Evolutionary conservation across 2,888 invertebrate species (phyloP), one percentile per base, ranked within the genome.

Genomic region (Orthosia gracilis): DNA sequence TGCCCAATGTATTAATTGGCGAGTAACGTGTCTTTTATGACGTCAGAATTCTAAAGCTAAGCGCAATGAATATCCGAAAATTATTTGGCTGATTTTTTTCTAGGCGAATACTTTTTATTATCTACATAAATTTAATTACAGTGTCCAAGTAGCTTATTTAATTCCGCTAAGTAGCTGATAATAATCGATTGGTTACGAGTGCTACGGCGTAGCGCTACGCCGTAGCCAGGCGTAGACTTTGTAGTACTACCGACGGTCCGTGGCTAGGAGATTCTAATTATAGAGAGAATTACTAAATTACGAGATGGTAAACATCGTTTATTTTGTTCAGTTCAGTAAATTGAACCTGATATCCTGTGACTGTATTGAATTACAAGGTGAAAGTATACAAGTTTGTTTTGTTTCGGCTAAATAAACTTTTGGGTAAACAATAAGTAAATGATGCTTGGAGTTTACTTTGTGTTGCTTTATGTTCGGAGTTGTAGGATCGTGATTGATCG

Each of bases 331-430:
- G 31, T 54, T 49, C 49, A 50, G 13, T 55, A 57, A 80, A 66
- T 75, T 75, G 31, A 80, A 59, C 62, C 54, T 58, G 70, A 82
- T 82, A 77, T 52, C 64, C 57, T 50, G 63, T n/a, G 57, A 66
- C 31, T 66, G 68, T 68, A 66, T 69, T 71, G 18, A 68, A 71
- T 70, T 61, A 76, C 77, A 57, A 70, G 50, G 54, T 63, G 23
- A 52, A 26, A 66, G 58, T 31, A 40, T 62, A 47, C 18, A 76
- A 64, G 57, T 70, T 54, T 45, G 45, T 65, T 50, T 5, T 52
- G 49, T 50, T 76, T 63, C 5, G 15, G 23, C 21, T 47, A 66
- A 21, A 79, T 57, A 72, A 79, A 69, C 49, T 78, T 69, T 69
- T 21, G 21, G n/a, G 79, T 47, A 71, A 71, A 52, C 55, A 70